Evolutionary conservation across 2,888 invertebrate species (phyloP).

Genomic region (Lasiommata megera): DNA sequence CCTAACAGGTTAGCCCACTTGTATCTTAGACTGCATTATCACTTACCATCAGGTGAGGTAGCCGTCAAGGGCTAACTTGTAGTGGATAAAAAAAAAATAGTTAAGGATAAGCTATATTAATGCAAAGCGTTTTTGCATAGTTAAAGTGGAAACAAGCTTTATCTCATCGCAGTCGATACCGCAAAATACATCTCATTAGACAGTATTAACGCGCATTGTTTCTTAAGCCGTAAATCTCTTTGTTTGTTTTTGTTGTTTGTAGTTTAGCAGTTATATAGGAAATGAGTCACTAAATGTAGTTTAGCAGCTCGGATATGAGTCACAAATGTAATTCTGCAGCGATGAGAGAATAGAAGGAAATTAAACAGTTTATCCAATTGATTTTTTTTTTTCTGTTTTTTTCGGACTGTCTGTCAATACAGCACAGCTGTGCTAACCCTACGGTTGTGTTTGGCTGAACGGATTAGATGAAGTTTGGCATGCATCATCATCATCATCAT

Average conservation of each 20-base stretch:
- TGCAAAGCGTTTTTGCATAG: background rate
- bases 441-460: too few species aligned
- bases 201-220: background rate
- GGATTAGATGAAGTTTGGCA: too few species aligned
- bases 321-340: background rate
- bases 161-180: background rate
- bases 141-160: background rate
- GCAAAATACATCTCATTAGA: background rate
- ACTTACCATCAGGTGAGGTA: too few species aligned
- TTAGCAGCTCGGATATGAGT: background rate
- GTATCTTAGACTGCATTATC: too few species aligned
- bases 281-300: background rate
- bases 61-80: too few species aligned
- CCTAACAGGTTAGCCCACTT: too few species aligned
- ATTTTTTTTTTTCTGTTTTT: too few species aligned
- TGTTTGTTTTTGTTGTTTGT: background rate
- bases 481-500: too few species aligned
- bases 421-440: too few species aligned
- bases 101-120: too few species aligned
- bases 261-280: background rate
- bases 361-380: background rate
- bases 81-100: too few species aligned
- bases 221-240: background rate
- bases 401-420: too few species aligned
- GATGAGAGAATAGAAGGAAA: background rate